Conservation (phyloP, 53 echinoderm and acorn worm species). For the Temnopleurus reevesii region DNA sequence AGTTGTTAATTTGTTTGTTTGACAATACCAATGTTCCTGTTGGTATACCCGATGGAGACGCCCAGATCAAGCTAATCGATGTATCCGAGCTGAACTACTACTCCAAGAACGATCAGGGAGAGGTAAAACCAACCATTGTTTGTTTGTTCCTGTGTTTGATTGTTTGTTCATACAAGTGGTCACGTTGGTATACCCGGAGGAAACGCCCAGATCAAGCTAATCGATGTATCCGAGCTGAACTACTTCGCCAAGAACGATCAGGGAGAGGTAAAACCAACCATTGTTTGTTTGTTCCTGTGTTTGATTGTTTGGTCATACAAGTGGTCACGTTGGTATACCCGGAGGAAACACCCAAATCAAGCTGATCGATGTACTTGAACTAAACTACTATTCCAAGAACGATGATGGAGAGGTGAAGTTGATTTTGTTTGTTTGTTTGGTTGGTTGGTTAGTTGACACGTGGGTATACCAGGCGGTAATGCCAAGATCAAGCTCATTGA, state of each 20-base stretch:
- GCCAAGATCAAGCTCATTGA: slow-evolving; percentile 84
- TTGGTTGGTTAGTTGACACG: slow-evolving; percentile 86
- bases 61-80: slow-evolving; percentile 80
- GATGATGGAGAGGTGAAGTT: too few species aligned
- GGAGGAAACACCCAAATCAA: too few species aligned
- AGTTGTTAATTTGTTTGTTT: too few species aligned
- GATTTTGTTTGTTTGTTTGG: too few species aligned
- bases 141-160: too few species aligned
- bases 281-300: too few species aligned
- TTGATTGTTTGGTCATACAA: too few species aligned
- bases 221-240: slow-evolving; percentile 84
- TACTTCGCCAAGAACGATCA: slow-evolving; percentile 76
- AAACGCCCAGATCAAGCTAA: slow-evolving; percentile 75
- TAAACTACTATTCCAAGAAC: too few species aligned
- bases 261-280: too few species aligned
- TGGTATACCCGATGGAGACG: slow-evolving; percentile 66
- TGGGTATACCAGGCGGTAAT: slow-evolving; percentile 76
- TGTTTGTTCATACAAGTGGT: slow-evolving; percentile 64
- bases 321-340: too few species aligned
- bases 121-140: too few species aligned
- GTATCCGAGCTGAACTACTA: slow-evolving; percentile 89
- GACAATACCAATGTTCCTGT: slow-evolving; percentile 71
- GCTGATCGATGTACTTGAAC: too few species aligned
- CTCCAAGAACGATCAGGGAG: slow-evolving; percentile 74
- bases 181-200: slow-evolving; percentile 80